These are phyloP conservation scores for Hyperopisus bebe DNA, from an alignment of 2,113 vertebrate species.

Conservation along the genomic window DNA sequence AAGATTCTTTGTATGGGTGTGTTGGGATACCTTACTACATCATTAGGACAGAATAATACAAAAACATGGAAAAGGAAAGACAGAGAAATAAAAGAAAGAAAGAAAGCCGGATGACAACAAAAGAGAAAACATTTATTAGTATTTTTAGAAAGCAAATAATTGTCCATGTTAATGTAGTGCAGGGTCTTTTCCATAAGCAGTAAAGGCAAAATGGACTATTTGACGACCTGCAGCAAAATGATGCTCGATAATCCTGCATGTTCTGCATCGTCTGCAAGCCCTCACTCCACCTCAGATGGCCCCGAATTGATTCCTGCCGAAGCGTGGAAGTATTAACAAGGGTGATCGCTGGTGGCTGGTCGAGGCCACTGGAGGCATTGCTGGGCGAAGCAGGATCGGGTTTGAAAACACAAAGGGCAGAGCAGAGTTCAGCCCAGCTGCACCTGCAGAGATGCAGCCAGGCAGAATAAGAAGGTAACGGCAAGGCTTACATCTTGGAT, in stretches of 20 bases:
- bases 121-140: neutral
- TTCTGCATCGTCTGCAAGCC: neutral
- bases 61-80: no score
- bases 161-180: neutral
- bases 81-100: no score
- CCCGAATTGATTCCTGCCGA: neutral
- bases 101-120: no score
- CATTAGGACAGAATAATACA: no score
- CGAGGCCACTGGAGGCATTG: neutral
- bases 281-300: neutral
- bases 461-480: neutral
- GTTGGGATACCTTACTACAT: no score
- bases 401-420: constrained; percentile 23
- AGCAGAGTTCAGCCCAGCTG: constrained; percentile 21
- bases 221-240: neutral
- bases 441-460: constrained; percentile 24
- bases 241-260: neutral
- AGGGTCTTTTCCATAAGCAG: neutral
- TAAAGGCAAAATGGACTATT: neutral
- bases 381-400: constrained; percentile 17
- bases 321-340: neutral
- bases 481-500: neutral
- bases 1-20: no score
- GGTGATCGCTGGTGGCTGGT: neutral
- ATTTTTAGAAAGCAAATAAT: neutral